These are phyloP conservation scores for Dinothrombium tinctorium DNA, from an alignment of 1,140 invertebrate species.

Conservation along the genomic window DNA sequence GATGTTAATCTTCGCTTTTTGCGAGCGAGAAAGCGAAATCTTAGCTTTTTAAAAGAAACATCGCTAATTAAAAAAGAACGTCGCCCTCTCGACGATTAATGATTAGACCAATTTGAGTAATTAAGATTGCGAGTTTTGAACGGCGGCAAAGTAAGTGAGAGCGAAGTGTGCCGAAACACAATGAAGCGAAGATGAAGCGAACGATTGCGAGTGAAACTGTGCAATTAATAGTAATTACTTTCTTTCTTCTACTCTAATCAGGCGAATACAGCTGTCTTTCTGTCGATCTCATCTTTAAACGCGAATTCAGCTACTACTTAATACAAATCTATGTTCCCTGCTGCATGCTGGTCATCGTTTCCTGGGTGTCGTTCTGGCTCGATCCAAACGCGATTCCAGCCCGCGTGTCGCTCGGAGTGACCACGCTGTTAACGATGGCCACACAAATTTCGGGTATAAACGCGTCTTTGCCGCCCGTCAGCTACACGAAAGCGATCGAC, in stretches of 20 bases:
- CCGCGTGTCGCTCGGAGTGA: slow-evolving; percentile 24
- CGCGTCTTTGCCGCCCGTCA: slow-evolving; percentile 81
- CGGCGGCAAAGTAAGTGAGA: too few relatives aligned
- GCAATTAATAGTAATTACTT: neutral
- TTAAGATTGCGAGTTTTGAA: too few relatives aligned
- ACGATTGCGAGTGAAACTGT: neutral
- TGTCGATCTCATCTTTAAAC: slow-evolving; percentile 19
- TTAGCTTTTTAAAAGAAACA: too few relatives aligned
- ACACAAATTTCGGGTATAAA: slow-evolving; percentile 59
- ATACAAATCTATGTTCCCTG: slow-evolving; percentile 28
- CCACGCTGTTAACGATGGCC: slow-evolving; percentile 30
- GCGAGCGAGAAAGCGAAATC: too few relatives aligned
- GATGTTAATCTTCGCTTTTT: too few relatives aligned
- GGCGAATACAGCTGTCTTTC: slow-evolving; percentile 20
- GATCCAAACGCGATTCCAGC: slow-evolving; percentile 27
- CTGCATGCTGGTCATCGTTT: slow-evolving; percentile 30
- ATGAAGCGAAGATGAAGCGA: too few relatives aligned
- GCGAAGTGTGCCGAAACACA: too few relatives aligned
- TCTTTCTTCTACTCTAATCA: slow-evolving; percentile 13
- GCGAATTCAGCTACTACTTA: slow-evolving; percentile 25
- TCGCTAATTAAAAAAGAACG: too few relatives aligned
- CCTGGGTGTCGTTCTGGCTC: slow-evolving; percentile 32
- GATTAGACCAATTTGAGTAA: too few relatives aligned
- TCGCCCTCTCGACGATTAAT: too few relatives aligned
- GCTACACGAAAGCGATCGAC: slow-evolving; percentile 83